phyloP scores from a whole-genome alignment of 2,113 vertebrate species.

The Pteruthius melanotis region DNA sequence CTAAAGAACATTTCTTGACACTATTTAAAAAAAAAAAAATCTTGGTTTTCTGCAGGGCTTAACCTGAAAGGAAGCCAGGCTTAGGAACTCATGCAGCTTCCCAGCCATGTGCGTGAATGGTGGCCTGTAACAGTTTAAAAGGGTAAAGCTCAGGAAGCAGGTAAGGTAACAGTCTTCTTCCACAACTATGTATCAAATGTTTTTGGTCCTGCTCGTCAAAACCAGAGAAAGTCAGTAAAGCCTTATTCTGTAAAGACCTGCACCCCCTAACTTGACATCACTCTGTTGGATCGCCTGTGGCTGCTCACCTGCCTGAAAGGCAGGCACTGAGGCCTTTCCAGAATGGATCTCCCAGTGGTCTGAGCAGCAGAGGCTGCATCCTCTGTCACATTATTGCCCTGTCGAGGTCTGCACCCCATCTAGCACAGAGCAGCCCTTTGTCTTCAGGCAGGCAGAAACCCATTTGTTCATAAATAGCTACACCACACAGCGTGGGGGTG shows the following conservation, averaged over 20 bases:
- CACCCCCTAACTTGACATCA: background rate
- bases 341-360: rapidly evolving
- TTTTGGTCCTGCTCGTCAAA: background rate
- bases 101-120: background rate
- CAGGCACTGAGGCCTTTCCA: background rate
- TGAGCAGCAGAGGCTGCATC: background rate
- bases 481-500: background rate
- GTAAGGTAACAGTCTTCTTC: background rate
- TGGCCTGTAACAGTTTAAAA: background rate
- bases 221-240: background rate
- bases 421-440: background rate
- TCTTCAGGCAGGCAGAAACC: background rate
- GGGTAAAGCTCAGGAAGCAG: background rate
- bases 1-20: background rate
- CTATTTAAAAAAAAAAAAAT: no score
- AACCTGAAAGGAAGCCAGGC: background rate
- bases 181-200: rapidly evolving
- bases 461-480: background rate
- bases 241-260: background rate
- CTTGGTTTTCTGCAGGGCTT: background rate
- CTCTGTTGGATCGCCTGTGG: background rate
- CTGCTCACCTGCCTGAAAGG: background rate
- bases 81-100: background rate
- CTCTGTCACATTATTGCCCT: rapidly evolving
- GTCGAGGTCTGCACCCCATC: background rate